phyloP scores from a whole-genome alignment of 2,888 invertebrate genomes.

The Parasteatoda lunata region DNA sequence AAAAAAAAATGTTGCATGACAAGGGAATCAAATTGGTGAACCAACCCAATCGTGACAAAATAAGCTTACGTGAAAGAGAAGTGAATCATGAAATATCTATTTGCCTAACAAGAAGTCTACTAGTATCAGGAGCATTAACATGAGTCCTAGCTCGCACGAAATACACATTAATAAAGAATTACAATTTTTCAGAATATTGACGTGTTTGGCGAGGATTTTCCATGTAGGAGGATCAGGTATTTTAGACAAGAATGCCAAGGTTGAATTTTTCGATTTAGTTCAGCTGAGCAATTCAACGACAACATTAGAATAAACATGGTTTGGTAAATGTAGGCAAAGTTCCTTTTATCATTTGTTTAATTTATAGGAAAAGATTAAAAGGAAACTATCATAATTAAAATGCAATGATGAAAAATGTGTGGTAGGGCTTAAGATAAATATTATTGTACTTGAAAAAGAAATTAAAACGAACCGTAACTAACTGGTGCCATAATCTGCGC shows the following conservation, averaged over 20 bases:
- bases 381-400: too few species aligned
- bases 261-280: background rate
- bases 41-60: slow-evolving; percentile 39
- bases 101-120: slow-evolving; percentile 41
- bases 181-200: slow-evolving; percentile 13
- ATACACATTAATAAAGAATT: slow-evolving; percentile 44
- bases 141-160: slow-evolving; percentile 11
- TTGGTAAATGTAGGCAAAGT: too few species aligned
- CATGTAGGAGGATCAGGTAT: too few species aligned
- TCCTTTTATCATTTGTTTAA: too few species aligned
- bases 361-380: too few species aligned
- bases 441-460: too few species aligned
- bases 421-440: too few species aligned
- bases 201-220: background rate
- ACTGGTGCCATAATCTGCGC: too few species aligned
- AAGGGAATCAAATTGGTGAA: slow-evolving; percentile 30
- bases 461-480: too few species aligned
- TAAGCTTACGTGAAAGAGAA: slow-evolving; percentile 41
- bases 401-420: too few species aligned
- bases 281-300: background rate
- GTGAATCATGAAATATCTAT: slow-evolving; percentile 52
- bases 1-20: slow-evolving; percentile 16
- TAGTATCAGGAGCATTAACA: slow-evolving; percentile 46
- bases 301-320: too few species aligned
- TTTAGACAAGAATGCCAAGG: too few species aligned